Evolutionary conservation across 1,140 invertebrate genomes (phyloP).

Genomic region (Lepidurus packardi): DNA sequence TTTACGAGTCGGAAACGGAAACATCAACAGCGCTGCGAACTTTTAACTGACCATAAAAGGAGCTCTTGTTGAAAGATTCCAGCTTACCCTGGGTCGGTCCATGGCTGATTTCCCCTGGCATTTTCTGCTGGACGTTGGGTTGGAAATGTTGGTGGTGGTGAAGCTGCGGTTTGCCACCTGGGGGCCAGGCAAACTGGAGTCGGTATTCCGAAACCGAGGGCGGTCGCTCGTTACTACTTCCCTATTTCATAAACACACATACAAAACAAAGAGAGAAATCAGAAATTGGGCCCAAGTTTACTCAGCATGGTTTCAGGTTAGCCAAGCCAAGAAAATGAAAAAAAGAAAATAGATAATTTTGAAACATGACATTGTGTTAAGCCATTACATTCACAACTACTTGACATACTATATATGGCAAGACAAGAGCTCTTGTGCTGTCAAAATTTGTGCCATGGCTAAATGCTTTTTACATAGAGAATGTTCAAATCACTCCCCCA

Average conservation of each 20-base stretch:
- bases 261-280: neutral
- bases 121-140: neutral
- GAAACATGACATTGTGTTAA: neutral
- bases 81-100: conserved; percentile 13
- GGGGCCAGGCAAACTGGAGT: conserved; percentile 78
- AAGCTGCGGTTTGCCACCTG: neutral
- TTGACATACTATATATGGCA: neutral
- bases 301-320: neutral
- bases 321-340: neutral
- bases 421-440: conserved; percentile 2
- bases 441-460: neutral
- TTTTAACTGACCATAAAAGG: neutral
- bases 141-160: neutral
- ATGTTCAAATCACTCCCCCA: neutral
- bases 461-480: neutral
- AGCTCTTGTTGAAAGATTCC: neutral
- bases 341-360: neutral
- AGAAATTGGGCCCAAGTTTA: neutral
- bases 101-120: conserved; percentile 4
- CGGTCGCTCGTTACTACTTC: conserved; percentile 16
- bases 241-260: neutral
- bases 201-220: conserved; percentile 60
- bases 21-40: neutral
- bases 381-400: neutral
- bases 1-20: neutral